Conservation (phyloP, 2,888 invertebrate species). For the Julus scanicus region DNA sequence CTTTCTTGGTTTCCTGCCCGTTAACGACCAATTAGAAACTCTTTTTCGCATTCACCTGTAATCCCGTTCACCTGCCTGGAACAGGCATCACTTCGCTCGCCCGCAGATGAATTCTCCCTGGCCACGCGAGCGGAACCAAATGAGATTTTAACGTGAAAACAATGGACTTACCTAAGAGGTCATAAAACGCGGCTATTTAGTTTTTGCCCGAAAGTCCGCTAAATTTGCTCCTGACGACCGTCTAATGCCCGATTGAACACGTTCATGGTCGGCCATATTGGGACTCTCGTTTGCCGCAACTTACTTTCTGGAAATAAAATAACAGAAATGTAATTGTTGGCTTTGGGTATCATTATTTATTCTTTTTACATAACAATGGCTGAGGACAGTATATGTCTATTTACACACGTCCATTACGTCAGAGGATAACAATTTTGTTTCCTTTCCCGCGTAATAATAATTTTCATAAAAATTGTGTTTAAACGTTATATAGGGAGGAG, state of each 20-base stretch:
- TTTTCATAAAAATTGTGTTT: too few species aligned
- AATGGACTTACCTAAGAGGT: not conserved
- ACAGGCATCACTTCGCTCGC: not conserved
- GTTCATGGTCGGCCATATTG: not conserved
- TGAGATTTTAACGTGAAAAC: not conserved
- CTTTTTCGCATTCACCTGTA: constrained; percentile 2
- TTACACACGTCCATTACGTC: too few species aligned
- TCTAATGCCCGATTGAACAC: not conserved
- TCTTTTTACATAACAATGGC: too few species aligned
- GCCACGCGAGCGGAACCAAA: constrained; percentile 27
- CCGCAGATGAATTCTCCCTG: not conserved
- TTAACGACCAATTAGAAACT: constrained; percentile 16
- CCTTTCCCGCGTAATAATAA: too few species aligned
- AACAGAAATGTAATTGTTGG: too few species aligned
- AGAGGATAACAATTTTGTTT: too few species aligned
- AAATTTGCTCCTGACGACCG: not conserved
- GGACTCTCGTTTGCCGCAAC: not conserved
- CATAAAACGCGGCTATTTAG: not conserved
- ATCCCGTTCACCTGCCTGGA: not conserved
- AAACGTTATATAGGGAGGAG: too few species aligned
- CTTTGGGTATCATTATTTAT: too few species aligned
- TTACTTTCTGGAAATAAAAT: not conserved
- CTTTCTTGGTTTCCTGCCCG: not conserved
- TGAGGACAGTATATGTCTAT: too few species aligned
- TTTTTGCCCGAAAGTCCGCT: not conserved